Conservation (phyloP, 1,140 invertebrate species). For the Magallana gigas region DNA sequence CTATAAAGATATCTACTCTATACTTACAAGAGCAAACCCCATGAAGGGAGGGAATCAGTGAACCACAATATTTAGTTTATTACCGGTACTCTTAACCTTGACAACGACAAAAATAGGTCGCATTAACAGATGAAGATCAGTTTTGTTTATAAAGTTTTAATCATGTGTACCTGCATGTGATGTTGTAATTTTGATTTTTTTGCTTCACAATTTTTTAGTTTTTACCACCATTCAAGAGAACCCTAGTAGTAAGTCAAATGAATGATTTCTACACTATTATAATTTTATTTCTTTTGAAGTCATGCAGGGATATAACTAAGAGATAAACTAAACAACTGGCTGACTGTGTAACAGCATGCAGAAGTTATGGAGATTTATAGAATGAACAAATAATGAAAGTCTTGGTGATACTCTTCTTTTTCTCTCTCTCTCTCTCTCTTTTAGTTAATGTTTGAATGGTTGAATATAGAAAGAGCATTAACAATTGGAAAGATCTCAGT, state of each 20-base stretch:
- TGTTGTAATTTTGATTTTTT: background rate
- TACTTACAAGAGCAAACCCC: no score
- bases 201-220: conserved; percentile 16
- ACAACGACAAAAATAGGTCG: no score
- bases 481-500: background rate
- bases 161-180: no score
- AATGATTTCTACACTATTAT: background rate
- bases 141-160: no score
- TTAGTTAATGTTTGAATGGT: background rate
- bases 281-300: background rate
- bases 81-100: no score
- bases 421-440: background rate
- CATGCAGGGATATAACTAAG: background rate
- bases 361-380: background rate
- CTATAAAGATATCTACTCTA: no score
- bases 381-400: background rate
- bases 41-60: no score
- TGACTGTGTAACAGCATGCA: background rate
- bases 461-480: background rate
- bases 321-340: background rate
- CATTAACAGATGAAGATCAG: no score
- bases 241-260: background rate
- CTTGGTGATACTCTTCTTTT: background rate
- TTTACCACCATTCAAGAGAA: conserved; percentile 32
- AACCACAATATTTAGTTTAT: no score